A percentile compares a stretch with the other conserved stretches of the same genome.
These are phyloP conservation scores for Serilophus lunatus DNA, from an alignment of 2,113 vertebrate genomes.

Conservation along the genomic window DNA sequence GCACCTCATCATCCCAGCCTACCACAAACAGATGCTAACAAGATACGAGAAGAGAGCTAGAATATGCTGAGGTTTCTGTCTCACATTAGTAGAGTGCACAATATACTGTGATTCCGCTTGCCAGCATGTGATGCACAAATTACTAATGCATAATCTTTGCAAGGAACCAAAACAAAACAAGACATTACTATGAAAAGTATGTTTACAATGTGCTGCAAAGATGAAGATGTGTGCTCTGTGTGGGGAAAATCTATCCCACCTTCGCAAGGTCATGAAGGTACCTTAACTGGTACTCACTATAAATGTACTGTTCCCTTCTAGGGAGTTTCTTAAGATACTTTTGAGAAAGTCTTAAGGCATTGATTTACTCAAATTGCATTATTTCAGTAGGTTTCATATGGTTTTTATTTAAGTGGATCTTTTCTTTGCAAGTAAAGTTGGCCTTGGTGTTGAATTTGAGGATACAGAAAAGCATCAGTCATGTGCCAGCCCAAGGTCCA, in stretches of 20 bases:
- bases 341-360: background rate
- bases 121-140: constrained; percentile 29
- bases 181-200: constrained; percentile 9
- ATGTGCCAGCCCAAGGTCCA: background rate
- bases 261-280: background rate
- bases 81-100: constrained; percentile 26
- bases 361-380: background rate
- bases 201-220: constrained; percentile 35
- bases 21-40: constrained; percentile 68
- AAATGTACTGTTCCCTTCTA: background rate
- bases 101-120: background rate
- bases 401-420: constrained; percentile 11
- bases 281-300: background rate
- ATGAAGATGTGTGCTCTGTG: background rate
- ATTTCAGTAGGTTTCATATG: background rate
- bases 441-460: background rate
- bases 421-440: background rate
- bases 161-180: constrained; percentile 17
- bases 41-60: constrained; percentile 45
- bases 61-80: constrained; percentile 37
- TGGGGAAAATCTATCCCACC: background rate
- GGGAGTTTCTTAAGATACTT: background rate
- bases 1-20: constrained; percentile 68
- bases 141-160: constrained; percentile 24
- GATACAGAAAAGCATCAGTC: background rate